These are phyloP conservation scores for Pterois miles DNA, from an alignment of 2,797 vertebrate species.

Conservation along the genomic window DNA sequence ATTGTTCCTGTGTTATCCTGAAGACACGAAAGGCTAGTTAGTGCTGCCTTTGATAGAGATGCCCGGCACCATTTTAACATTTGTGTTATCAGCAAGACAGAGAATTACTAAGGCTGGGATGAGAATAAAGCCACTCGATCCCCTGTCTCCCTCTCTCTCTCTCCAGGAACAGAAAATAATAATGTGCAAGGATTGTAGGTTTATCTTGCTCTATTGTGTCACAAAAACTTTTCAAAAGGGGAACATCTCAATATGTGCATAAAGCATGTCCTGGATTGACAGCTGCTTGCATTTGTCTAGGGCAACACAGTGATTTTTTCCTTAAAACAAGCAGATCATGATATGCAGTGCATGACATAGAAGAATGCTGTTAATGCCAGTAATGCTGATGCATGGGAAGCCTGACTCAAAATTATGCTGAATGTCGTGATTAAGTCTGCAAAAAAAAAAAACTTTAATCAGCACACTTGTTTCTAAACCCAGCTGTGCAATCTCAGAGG, in stretches of 20 bases:
- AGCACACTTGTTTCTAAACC: constrained; percentile 28
- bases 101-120: constrained; percentile 65
- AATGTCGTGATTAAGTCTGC: constrained; percentile 19
- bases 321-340: neutral
- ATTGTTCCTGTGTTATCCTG: constrained; percentile 79
- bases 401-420: neutral
- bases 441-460: constrained; percentile 25
- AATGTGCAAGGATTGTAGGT: constrained; percentile 35
- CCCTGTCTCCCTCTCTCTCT: constrained; percentile 38
- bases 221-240: constrained; percentile 29
- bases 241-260: constrained; percentile 36
- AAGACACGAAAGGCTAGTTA: constrained; percentile 75
- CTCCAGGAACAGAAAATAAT: constrained; percentile 61
- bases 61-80: constrained; percentile 63
- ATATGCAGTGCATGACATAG: neutral
- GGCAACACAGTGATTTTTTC: neutral
- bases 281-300: neutral
- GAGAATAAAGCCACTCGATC: constrained; percentile 71
- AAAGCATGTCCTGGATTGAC: constrained; percentile 7
- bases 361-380: neutral
- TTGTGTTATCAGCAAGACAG: constrained; percentile 72
- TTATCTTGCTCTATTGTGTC: constrained; percentile 58
- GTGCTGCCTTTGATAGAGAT: constrained; percentile 77
- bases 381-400: neutral
- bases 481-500: constrained; percentile 28